Evolutionary conservation across 1,140 invertebrate genomes (phyloP), one percentile per base, ranked within the genome.

Genomic region (Tribolium madens): DNA sequence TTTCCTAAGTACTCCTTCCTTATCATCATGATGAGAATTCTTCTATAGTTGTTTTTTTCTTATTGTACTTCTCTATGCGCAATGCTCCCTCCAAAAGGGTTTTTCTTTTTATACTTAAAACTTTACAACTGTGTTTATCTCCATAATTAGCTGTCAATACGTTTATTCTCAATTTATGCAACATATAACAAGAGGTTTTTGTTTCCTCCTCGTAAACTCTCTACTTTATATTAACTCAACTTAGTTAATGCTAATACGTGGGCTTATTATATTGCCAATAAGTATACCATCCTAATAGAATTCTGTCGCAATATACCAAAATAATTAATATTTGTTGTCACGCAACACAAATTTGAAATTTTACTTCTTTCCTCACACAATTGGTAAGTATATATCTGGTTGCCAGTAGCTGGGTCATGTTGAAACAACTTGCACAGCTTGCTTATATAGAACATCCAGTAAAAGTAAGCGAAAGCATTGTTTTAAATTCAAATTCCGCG

Each of bases 11-110:
- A 64, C 57, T 42, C 31, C 21, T 64, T 42, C 31, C 21, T 64
- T 64, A 64, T 64, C 57, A 42, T 64, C 21, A 33, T 64, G 26
- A 64, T 64, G 57, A 33, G 26, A 33, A 64, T 64, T 64, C 57
- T 64, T 64, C 17, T 12, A 64, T 64, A 26, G 21, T 33, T 64
- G 31, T 33, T 64, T 64, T n/a, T 64, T 64, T 57, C 36, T 42
- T 57, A 57, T 57, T 57, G 7, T 12, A 33, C n/a, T 12, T 10
- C 17, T 57, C 52, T 57, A 42, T 42, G 36, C 21, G 15, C 53
- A 7, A 60, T 26, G 7, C 2, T 33, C 7, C 12, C 3, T 33
- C 10, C 6, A 21, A 33, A 6, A 13, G 57, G n/a, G 21, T 33
- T 13, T 5, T 12, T 57, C 1, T 52, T 52, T 21, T 57, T 57